Conservation (phyloP, 2,113 vertebrate genomes). For the Pontoporia blainvillei region DNA sequence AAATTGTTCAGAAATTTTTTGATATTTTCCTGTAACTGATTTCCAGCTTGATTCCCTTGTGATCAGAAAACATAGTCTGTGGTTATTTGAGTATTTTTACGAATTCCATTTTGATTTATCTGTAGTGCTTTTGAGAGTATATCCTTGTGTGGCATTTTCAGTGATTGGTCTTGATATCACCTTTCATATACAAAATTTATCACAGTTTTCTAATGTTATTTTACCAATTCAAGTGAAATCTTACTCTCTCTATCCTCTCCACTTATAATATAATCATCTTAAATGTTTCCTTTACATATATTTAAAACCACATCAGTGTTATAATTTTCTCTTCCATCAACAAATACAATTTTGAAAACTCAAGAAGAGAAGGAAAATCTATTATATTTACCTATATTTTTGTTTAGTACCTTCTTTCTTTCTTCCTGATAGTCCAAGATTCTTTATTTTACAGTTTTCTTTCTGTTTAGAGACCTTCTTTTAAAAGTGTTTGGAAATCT, state of each 20-base stretch:
- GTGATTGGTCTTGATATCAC: neutral
- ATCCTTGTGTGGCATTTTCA: neutral
- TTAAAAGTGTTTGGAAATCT: neutral
- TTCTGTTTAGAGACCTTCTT: neutral
- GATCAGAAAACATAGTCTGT: neutral
- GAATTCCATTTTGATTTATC: neutral
- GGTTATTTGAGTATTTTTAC: neutral
- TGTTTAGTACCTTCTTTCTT: neutral
- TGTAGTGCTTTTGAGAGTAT: neutral
- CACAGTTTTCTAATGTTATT: neutral
- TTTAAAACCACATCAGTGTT: neutral
- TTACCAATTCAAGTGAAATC: neutral
- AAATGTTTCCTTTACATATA: neutral
- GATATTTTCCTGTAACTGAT: neutral
- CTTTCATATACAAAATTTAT: neutral
- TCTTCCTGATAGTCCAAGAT: neutral
- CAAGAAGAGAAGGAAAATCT: neutral
- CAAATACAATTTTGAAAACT: neutral
- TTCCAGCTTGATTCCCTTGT: neutral
- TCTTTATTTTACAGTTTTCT: neutral
- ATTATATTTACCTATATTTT: neutral
- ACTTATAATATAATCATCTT: neutral
- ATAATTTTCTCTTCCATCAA: neutral
- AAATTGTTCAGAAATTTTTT: neutral
- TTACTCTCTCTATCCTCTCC: neutral